Conservation (phyloP, 1,140 invertebrate genomes). For the Ceratina japonica region DNA sequence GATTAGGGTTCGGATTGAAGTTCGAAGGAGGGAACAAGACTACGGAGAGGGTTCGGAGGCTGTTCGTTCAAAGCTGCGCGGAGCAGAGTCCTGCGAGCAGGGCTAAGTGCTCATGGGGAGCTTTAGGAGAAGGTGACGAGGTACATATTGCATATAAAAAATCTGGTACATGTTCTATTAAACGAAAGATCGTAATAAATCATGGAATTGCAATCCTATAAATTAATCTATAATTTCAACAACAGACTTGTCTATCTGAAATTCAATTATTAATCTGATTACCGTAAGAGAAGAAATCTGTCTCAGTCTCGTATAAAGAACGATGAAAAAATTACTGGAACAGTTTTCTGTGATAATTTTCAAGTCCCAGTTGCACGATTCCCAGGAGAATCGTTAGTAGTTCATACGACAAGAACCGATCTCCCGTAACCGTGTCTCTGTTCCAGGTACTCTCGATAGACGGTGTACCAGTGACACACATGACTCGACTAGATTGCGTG, state of each 20-base stretch:
- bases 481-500: constrained; percentile 94
- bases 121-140: constrained; percentile 90
- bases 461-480: constrained; percentile 84
- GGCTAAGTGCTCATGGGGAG: constrained; percentile 89
- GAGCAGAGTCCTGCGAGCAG: constrained; percentile 92
- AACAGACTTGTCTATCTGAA: no score
- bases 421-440: constrained; percentile 28
- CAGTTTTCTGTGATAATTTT: constrained; percentile 36
- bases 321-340: no score
- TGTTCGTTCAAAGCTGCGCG: constrained; percentile 94
- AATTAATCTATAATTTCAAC: no score
- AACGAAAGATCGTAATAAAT: no score
- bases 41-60: constrained; percentile 84
- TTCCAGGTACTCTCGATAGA: constrained; percentile 88
- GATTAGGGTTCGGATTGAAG: constrained; percentile 93
- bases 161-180: no score
- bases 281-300: no score
- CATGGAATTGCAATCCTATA: no score
- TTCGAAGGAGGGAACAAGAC: constrained; percentile 93
- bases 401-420: constrained; percentile 24
- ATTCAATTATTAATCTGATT: no score
- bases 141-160: constrained; percentile 38
- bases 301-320: no score
- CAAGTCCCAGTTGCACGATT: constrained; percentile 56
- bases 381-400: constrained; percentile 39